Base-by-base conservation (phyloP, 1,140 invertebrate species). In the Ceratoteleas bidentatus region DNA sequence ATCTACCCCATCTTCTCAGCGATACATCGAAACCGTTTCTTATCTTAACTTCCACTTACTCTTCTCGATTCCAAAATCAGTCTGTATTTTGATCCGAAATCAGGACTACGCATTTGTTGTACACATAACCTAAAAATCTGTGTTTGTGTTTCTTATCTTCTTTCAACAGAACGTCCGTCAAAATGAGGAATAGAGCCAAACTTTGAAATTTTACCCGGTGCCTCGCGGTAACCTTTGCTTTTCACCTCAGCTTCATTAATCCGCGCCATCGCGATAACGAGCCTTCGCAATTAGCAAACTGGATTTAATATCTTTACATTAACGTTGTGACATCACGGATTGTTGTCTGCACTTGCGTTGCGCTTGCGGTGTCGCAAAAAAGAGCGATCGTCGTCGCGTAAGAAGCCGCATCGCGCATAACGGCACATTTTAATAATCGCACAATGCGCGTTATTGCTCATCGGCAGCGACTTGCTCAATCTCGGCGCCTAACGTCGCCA, bases 361-460 rank as follows among this genome's bases (percentile, higher is more conserved):
- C 64, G 57, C 62, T 24, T 24, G 70, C 62, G 36, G 13, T n/a
- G 62, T 50, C 49, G 69, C 68, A 74, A 80, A 80, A 69, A 80
- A 9, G 14, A 16, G 0, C 45, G 45, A 69, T 69, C 77, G 32
- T 76, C 65, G 15, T 70, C 72, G 24, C 24, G 24, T 24, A 24
- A 24, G 24, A 24, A 60, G 53, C 72, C 57, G 73, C 52, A 9
- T 56, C 70, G 64, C 11, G 34, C n/a, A 33, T 40, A 69, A 73
- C 40, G 43, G 34, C 66, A 64, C 61, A 24, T 70, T 81, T 76
- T 70, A 77, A 81, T 68, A 62, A 52, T 64, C 68, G 68, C 73
- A 81, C 79, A 81, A 81, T 72, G 73, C 77, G 62, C 62, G 73
- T 53, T 73, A 73, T 77, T 77, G 68, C 80, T 82, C 80, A 64